Evolutionary conservation across 2,113 vertebrate genomes (phyloP).

Genomic region (Eubucco bourcierii): DNA sequence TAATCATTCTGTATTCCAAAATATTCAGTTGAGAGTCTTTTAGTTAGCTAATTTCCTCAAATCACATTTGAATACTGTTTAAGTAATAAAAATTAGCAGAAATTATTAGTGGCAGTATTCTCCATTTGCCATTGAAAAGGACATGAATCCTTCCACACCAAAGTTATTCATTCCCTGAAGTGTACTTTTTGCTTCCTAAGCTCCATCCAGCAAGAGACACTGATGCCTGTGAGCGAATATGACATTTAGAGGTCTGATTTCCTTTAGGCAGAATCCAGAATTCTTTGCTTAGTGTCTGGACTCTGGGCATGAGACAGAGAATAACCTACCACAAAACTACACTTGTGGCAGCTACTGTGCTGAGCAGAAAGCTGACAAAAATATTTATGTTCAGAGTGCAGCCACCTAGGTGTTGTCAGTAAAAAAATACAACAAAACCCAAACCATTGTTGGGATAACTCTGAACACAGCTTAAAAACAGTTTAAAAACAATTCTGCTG

Average conservation of each 20-base stretch:
- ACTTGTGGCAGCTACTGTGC: background rate
- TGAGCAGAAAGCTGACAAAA: background rate
- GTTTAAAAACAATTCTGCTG: background rate
- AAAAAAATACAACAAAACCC: background rate
- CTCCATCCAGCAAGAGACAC: background rate
- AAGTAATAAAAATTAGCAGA: slow-evolving; percentile 43
- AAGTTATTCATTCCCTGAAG: background rate
- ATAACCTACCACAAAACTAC: background rate
- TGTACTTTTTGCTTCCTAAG: background rate
- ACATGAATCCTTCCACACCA: background rate
- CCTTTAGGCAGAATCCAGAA: background rate
- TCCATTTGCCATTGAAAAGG: slow-evolving; percentile 29
- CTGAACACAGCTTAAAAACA: background rate
- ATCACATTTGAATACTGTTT: background rate
- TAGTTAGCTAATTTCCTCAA: slow-evolving; percentile 55
- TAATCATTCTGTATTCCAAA: slow-evolving; percentile 48
- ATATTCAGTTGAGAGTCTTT: slow-evolving; percentile 58
- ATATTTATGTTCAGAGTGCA: background rate
- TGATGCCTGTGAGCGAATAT: background rate
- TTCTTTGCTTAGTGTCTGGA: background rate
- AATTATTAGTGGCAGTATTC: background rate
- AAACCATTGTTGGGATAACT: background rate
- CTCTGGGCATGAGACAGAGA: background rate
- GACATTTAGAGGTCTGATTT: background rate
- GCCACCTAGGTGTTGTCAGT: background rate